Percentiles rank a stretch among this genome's conserved stretches.
phyloP scores from a whole-genome alignment of 2,888 invertebrate genomes.

The Dasysyrphus albostriatus region DNA sequence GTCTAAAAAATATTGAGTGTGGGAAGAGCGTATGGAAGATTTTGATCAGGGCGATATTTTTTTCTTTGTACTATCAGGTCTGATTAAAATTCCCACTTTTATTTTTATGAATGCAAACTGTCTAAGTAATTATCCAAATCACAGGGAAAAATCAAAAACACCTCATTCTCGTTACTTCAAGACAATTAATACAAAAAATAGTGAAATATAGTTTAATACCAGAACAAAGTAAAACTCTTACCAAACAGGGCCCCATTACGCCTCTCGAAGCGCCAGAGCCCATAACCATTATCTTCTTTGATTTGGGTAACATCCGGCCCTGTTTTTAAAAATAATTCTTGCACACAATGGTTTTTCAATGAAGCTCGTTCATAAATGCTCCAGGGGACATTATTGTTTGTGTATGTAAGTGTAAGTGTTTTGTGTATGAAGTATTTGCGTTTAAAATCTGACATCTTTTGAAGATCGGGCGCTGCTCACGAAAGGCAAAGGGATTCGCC shows the following conservation, averaged over 20 bases:
- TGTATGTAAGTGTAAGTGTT: background rate
- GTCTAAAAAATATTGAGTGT: too few species aligned
- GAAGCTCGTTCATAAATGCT: slow-evolving; percentile 59
- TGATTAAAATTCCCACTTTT: too few species aligned
- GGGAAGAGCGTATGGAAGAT: too few species aligned
- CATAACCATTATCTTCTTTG: background rate
- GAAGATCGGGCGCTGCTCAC: background rate
- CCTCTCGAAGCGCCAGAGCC: background rate
- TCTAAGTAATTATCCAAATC: too few species aligned
- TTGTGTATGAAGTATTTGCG: slow-evolving; percentile 15
- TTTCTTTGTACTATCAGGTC: too few species aligned
- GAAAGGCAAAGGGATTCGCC: slow-evolving; percentile 44
- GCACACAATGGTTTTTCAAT: slow-evolving; percentile 60
- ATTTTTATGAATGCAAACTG: too few species aligned
- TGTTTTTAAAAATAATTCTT: slow-evolving; percentile 19
- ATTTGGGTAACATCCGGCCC: background rate
- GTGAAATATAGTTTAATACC: too few species aligned
- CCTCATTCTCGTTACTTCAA: too few species aligned
- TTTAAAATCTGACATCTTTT: slow-evolving; percentile 33
- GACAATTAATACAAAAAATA: too few species aligned
- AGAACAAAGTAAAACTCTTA: too few species aligned
- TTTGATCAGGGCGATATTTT: too few species aligned
- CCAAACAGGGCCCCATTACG: background rate
- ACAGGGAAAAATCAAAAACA: too few species aligned
- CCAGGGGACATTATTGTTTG: slow-evolving; percentile 63